Percentiles rank a stretch among this genome's conserved stretches.
phyloP scores from a whole-genome alignment of 2,888 invertebrate genomes.

The Caenorhabditis sinica region DNA sequence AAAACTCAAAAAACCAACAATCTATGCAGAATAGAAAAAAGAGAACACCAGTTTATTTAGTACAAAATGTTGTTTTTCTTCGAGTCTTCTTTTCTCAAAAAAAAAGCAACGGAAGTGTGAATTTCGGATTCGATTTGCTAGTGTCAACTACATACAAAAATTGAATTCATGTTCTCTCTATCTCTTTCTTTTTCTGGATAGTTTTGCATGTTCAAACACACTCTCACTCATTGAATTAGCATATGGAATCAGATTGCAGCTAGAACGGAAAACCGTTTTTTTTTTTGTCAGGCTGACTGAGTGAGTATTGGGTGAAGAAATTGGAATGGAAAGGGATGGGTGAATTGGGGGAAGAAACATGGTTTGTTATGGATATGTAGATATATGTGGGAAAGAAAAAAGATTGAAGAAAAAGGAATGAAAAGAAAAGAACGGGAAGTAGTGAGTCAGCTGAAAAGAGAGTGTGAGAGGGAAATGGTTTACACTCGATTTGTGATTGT shows the following conservation, averaged over 20 bases:
- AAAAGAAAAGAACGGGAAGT: constrained; percentile 37
- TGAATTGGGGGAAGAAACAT: constrained; percentile 24
- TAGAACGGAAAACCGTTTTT: constrained; percentile 28
- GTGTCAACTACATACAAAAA: constrained; percentile 23
- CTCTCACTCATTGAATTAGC: constrained; percentile 42
- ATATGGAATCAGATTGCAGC: constrained; percentile 27
- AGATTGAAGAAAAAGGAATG: constrained; percentile 23
- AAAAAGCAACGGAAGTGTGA: constrained; percentile 34
- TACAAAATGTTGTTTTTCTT: constrained; percentile 26
- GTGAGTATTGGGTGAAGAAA: background rate
- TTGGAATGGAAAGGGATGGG: constrained; percentile 11
- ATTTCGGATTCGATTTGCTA: constrained; percentile 43
- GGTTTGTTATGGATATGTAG: constrained; percentile 61
- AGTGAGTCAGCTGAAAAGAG: constrained; percentile 45
- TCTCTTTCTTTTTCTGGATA: constrained; percentile 4
- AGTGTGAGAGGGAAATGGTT: constrained; percentile 27
- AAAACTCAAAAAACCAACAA: background rate
- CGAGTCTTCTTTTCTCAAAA: constrained; percentile 11
- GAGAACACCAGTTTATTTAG: background rate
- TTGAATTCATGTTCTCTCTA: background rate
- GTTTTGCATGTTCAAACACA: constrained; percentile 48
- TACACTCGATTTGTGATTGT: constrained; percentile 50
- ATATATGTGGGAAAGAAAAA: constrained; percentile 36
- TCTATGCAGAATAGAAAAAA: background rate
- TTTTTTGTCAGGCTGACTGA: too few species aligned